These are phyloP conservation scores for Xanthorhoe designata DNA, from an alignment of 2,888 invertebrate genomes.

Conservation along the genomic window DNA sequence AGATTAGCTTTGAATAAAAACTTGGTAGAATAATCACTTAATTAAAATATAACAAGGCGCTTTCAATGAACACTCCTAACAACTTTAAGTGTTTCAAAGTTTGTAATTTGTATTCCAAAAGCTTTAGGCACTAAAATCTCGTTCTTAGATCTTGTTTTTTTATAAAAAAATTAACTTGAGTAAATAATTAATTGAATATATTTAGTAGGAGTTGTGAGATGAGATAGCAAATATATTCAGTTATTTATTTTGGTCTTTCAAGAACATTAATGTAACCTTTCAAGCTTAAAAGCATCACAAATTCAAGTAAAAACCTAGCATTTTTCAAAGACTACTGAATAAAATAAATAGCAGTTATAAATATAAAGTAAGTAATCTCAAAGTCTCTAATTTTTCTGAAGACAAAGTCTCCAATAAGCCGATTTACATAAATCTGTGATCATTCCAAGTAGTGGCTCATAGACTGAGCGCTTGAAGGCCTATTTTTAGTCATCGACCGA, in stretches of 20 bases:
- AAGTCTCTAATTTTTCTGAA: constrained; percentile 11
- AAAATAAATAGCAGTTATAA: constrained; percentile 4
- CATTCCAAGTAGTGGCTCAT: constrained; percentile 13
- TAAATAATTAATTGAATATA: too few relatives aligned
- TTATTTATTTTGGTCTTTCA: too few relatives aligned
- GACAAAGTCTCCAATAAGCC: constrained; percentile 1
- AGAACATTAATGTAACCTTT: not conserved
- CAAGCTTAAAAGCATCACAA: not conserved
- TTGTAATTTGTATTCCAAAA: not conserved
- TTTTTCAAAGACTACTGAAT: not conserved
- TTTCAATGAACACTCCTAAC: not conserved
- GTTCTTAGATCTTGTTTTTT: not conserved
- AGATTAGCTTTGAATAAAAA: too few relatives aligned
- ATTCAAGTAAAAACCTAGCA: not conserved
- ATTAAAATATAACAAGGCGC: not conserved
- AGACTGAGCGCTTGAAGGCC: constrained; percentile 55
- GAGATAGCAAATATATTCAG: too few relatives aligned
- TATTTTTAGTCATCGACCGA: constrained; percentile 81
- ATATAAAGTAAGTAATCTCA: not conserved
- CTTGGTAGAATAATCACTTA: not conserved
- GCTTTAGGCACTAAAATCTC: too few relatives aligned
- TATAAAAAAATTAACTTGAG: not conserved
- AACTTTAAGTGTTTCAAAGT: not conserved
- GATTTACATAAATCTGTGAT: constrained; percentile 31
- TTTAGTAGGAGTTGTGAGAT: too few relatives aligned